phyloP scores from a whole-genome alignment of 2,888 invertebrate species.

The Lapara coniferarum region DNA sequence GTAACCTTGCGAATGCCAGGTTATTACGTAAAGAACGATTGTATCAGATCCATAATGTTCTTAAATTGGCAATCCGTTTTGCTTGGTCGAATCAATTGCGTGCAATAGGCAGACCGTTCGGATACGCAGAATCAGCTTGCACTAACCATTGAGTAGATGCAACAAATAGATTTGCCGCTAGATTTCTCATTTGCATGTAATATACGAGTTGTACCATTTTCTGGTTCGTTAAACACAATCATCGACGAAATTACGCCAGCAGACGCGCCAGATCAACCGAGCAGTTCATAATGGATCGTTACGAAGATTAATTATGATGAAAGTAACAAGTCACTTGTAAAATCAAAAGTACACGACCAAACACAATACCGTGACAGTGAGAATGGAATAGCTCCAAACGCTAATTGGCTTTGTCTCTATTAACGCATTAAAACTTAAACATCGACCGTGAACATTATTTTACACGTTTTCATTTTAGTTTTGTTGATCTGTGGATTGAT shows the following conservation, averaged over 20 bases:
- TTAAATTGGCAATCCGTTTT: slow-evolving; percentile 66
- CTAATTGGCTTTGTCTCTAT: slow-evolving; percentile 2
- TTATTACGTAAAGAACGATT: slow-evolving; percentile 49
- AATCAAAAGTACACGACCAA: slow-evolving; percentile 41
- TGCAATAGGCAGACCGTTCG: slow-evolving; percentile 60
- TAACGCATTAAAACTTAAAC: slow-evolving; percentile 10
- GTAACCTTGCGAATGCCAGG: slow-evolving; percentile 42
- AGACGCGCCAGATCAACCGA: slow-evolving; percentile 25
- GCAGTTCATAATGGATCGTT: slow-evolving; percentile 17
- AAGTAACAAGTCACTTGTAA: slow-evolving; percentile 43
- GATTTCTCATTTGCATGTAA: slow-evolving; percentile 52
- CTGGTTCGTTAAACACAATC: slow-evolving; percentile 49
- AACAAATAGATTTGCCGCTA: slow-evolving; percentile 64
- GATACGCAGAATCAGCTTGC: slow-evolving; percentile 55
- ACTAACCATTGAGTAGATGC: slow-evolving; percentile 49
- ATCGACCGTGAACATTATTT: slow-evolving; percentile 39
- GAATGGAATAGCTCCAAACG: slow-evolving; percentile 44
- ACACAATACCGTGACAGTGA: slow-evolving; percentile 46
- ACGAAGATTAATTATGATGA: slow-evolving; percentile 40
- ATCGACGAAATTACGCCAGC: slow-evolving; percentile 29
- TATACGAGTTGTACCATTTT: slow-evolving; percentile 50
- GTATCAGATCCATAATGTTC: slow-evolving; percentile 59
- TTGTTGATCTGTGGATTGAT: slow-evolving; percentile 41
- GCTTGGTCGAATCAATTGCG: slow-evolving; percentile 60
- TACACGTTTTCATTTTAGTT: slow-evolving; percentile 48